These are phyloP conservation scores for Jaculus jaculus DNA, from an alignment of 2,113 vertebrate genomes.

Conservation along the genomic window DNA sequence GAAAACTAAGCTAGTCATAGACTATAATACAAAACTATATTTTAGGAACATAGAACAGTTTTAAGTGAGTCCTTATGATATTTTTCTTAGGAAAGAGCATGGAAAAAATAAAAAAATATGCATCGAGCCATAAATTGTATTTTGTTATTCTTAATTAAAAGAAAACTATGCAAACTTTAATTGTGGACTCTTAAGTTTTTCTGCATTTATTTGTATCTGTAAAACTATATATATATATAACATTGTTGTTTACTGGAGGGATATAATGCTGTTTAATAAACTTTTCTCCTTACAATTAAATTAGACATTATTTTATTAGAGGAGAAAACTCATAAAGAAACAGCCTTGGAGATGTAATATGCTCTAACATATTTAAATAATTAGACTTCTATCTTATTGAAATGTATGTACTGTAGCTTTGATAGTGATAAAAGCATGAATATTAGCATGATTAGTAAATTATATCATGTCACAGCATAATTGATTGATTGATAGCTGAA, in stretches of 20 bases:
- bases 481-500: constrained; percentile 86
- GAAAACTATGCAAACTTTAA: constrained; percentile 61
- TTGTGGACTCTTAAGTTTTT: constrained; percentile 57
- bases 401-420: constrained; percentile 81
- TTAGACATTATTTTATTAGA: constrained; percentile 70
- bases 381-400: constrained; percentile 85
- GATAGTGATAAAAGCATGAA: constrained; percentile 83
- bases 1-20: constrained; percentile 36
- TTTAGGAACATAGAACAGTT: constrained; percentile 46
- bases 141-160: constrained; percentile 64
- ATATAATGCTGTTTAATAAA: constrained; percentile 73
- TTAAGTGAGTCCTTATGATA: neutral
- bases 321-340: constrained; percentile 80
- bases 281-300: constrained; percentile 79
- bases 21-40: constrained; percentile 49
- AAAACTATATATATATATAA: constrained; percentile 22
- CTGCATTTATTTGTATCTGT: constrained; percentile 67
- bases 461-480: constrained; percentile 82
- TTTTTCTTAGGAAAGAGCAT: constrained; percentile 21
- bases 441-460: constrained; percentile 89
- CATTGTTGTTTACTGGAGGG: constrained; percentile 75
- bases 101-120: constrained; percentile 10
- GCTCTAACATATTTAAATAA: constrained; percentile 88
- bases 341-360: constrained; percentile 78
- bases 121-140: constrained; percentile 42